Conservation (phyloP, 2,113 vertebrate genomes). For the Callithrix jacchus region DNA sequence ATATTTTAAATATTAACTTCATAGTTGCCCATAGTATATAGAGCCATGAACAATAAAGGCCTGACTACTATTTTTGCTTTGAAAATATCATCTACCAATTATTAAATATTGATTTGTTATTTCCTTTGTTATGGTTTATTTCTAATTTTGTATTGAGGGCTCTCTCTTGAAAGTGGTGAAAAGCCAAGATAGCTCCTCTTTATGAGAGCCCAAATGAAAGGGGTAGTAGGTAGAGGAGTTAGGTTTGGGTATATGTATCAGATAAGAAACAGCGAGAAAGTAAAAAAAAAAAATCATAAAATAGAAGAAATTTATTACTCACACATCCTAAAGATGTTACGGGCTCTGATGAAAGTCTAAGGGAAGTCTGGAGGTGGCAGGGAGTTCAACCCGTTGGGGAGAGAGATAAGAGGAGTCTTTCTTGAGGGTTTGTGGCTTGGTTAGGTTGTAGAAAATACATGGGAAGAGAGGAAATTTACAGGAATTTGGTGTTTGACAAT, state of each 20-base stretch:
- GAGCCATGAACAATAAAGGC: background rate
- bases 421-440: accelerated
- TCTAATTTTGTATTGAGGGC: background rate
- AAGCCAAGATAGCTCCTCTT: background rate
- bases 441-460: background rate
- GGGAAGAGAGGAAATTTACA: background rate
- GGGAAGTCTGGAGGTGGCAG: background rate
- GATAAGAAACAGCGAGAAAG: background rate
- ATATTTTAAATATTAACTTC: background rate
- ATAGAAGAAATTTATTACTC: background rate
- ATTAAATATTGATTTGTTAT: background rate
- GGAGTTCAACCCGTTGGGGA: accelerated
- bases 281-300: background rate
- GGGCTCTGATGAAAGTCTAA: too few relatives aligned
- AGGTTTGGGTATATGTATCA: background rate
- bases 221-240: background rate
- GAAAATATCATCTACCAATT: background rate
- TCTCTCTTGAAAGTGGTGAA: background rate
- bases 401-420: background rate
- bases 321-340: background rate
- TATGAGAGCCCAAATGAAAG: background rate
- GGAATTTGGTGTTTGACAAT: background rate
- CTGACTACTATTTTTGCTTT: background rate
- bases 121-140: background rate
- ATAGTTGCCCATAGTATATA: background rate